These are phyloP conservation scores for Aplodontia rufa DNA, from an alignment of 2,113 vertebrate genomes.

Conservation along the genomic window DNA sequence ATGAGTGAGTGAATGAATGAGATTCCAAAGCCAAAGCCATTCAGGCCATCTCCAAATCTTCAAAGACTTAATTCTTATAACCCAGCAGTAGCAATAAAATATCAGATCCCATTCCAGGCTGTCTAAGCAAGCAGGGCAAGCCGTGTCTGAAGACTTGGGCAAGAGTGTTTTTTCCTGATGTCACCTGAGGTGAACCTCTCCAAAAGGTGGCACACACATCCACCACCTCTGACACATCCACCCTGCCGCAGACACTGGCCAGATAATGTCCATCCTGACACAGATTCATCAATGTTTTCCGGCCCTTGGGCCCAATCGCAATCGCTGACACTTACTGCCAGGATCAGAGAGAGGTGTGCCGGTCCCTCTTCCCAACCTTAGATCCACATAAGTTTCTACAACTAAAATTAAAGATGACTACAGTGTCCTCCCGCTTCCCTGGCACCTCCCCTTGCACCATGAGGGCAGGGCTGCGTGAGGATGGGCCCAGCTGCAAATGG, in stretches of 20 bases:
- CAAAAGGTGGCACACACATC: neutral
- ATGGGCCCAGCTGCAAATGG: neutral
- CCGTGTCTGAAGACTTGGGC: neutral
- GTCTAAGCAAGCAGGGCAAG: neutral
- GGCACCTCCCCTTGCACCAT: neutral
- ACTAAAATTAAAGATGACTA: neutral
- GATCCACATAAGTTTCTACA: neutral
- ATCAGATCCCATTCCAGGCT: neutral
- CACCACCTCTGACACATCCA: neutral
- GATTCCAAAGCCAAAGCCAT: neutral
- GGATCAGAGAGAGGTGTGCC: neutral
- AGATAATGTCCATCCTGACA: neutral
- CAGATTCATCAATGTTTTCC: neutral
- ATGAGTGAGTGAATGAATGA: neutral
- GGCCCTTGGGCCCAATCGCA: neutral
- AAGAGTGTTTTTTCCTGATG: too few relatives aligned
- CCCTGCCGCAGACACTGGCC: neutral
- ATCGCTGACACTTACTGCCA: neutral
- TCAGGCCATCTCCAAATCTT: neutral
- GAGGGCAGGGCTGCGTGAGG: neutral
- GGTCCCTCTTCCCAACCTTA: neutral
- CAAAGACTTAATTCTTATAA: neutral
- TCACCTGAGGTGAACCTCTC: neutral
- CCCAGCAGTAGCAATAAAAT: neutral
- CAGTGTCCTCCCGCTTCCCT: neutral